Conservation (phyloP, 2,113 vertebrate genomes). For the Pachyramphus minor region DNA sequence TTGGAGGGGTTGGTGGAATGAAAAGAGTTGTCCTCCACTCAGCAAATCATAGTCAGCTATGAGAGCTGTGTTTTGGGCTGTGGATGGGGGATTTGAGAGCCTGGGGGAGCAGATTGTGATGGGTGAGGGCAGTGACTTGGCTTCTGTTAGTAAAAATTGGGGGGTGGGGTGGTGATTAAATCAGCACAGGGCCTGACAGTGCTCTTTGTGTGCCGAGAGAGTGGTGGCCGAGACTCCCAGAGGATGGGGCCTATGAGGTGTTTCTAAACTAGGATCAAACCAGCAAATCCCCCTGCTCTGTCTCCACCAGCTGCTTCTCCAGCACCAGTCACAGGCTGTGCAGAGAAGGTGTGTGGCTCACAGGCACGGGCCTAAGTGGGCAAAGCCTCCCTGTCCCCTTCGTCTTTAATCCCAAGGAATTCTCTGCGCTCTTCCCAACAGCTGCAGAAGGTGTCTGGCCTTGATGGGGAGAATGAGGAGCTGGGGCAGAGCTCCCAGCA, state of each 20-base stretch:
- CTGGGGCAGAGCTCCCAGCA: background rate
- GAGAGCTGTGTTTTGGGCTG: background rate
- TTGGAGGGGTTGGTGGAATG: background rate
- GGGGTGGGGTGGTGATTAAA: background rate
- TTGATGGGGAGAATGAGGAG: background rate
- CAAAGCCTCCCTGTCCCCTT: background rate
- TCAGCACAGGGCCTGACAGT: background rate
- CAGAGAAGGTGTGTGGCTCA: background rate
- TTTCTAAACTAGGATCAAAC: background rate
- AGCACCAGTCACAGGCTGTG: background rate
- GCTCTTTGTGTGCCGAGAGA: background rate
- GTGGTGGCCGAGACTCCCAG: background rate
- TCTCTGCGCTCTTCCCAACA: conserved; percentile 15
- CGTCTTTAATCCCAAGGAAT: background rate
- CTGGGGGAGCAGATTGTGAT: background rate
- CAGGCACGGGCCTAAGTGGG: background rate
- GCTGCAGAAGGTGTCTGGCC: conserved; percentile 74
- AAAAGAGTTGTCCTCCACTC: background rate
- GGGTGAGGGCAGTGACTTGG: background rate
- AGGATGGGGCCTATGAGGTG: background rate
- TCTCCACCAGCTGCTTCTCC: background rate
- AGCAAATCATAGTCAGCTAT: background rate
- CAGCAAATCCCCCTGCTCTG: background rate
- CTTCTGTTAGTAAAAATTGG: background rate
- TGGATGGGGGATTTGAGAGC: background rate